A percentile compares a stretch with the other conserved stretches of the same genome.
Evolutionary conservation across 1,140 invertebrate genomes (phyloP).

Genomic region (Ceratitis capitata): DNA sequence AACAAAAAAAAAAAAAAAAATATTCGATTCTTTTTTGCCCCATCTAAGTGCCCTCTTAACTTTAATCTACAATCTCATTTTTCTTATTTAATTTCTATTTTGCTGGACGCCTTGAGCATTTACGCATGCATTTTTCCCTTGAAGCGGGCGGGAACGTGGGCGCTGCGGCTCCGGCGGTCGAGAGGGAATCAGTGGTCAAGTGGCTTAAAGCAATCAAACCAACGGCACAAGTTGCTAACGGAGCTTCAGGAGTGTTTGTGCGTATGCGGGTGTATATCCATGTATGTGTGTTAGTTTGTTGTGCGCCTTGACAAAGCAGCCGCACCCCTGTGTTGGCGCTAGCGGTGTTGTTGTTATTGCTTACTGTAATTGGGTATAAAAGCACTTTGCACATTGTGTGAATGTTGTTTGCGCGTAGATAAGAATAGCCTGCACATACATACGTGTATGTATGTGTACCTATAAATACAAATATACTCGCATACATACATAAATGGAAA

Average conservation of each 20-base stretch:
- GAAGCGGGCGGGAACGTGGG: not conserved
- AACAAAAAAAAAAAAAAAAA: too few species aligned
- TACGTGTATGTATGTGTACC: not conserved
- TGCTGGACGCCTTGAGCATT: constrained; percentile 25
- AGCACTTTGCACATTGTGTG: constrained; percentile 6
- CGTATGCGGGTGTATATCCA: not conserved
- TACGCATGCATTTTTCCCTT: not conserved
- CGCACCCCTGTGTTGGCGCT: constrained; percentile 5
- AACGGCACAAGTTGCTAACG: not conserved
- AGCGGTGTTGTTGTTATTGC: too few species aligned
- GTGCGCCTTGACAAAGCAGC: not conserved
- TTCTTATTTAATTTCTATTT: constrained; percentile 37
- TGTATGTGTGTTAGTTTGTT: not conserved
- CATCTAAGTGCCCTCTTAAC: constrained; percentile 31
- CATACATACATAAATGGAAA: not conserved
- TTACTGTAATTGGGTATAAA: constrained; percentile 23
- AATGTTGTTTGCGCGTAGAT: not conserved
- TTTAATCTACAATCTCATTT: constrained; percentile 37
- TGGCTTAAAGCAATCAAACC: constrained; percentile 13
- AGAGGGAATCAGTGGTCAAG: not conserved
- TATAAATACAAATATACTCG: not conserved
- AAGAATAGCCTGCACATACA: not conserved
- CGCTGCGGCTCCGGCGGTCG: not conserved
- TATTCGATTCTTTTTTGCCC: too few species aligned
- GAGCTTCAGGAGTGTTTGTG: too few species aligned